A percentile compares a stretch with the other conserved stretches of the same genome.
Evolutionary conservation across 2,888 invertebrate genomes (phyloP).

Genomic region (Dryadula phaetusa): DNA sequence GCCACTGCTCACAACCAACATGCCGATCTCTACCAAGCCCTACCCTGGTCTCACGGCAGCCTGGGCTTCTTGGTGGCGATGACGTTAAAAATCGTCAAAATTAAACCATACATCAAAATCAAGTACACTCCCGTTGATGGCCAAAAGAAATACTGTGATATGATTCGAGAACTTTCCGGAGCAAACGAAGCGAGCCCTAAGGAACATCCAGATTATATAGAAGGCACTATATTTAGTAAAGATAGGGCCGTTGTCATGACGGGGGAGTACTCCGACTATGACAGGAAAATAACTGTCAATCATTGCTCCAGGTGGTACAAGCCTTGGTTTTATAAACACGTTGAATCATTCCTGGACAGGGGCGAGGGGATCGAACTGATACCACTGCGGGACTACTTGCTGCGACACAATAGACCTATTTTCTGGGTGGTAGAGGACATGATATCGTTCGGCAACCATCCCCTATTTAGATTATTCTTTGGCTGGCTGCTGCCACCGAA

Average conservation of each 20-base stretch:
- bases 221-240: constrained; percentile 86
- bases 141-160: constrained; percentile 86
- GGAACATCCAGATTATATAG: constrained; percentile 85
- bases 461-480: constrained; percentile 84
- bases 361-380: constrained; percentile 85
- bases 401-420: constrained; percentile 87
- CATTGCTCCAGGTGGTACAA: constrained; percentile 87
- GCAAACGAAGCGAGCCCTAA: constrained; percentile 74
- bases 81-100: constrained; percentile 85
- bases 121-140: constrained; percentile 86
- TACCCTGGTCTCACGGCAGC: constrained; percentile 88
- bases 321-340: constrained; percentile 89
- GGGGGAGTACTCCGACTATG: constrained; percentile 86
- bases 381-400: constrained; percentile 86
- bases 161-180: constrained; percentile 85
- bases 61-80: constrained; percentile 87
- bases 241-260: constrained; percentile 87
- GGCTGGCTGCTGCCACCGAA: constrained; percentile 89
- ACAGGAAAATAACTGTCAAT: constrained; percentile 80
- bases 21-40: constrained; percentile 83
- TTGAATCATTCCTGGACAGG: constrained; percentile 81
- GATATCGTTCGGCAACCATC: constrained; percentile 88
- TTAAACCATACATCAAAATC: constrained; percentile 87
- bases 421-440: constrained; percentile 90
- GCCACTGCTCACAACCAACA: constrained; percentile 84